These are phyloP conservation scores for Papio anubis DNA, from an alignment of 2,113 vertebrate species.

Conservation along the genomic window DNA sequence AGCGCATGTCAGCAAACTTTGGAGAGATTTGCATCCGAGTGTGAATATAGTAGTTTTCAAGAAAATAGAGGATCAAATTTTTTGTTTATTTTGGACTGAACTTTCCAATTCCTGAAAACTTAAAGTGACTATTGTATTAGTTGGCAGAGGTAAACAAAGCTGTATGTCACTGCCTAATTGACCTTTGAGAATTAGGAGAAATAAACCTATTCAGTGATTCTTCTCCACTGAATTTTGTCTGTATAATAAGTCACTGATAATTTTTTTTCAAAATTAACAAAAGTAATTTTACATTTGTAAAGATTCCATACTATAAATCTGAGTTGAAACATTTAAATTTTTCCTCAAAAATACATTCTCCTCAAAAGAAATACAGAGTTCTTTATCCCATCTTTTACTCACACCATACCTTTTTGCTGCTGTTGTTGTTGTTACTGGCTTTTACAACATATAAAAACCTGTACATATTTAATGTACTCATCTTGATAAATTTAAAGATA, in stretches of 20 bases:
- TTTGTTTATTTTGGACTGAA: not conserved
- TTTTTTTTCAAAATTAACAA: not conserved
- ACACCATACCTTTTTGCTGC: not conserved
- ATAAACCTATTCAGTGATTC: not conserved
- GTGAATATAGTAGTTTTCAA: not conserved
- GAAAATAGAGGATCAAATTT: not conserved
- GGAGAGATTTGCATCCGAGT: not conserved
- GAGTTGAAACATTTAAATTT: not conserved
- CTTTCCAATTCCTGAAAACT: not conserved
- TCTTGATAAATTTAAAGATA: not conserved
- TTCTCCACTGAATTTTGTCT: not conserved
- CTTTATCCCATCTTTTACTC: not conserved
- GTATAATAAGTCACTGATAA: not conserved
- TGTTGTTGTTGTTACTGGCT: not conserved
- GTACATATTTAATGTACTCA: not conserved
- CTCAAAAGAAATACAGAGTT: not conserved
- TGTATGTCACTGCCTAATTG: not conserved
- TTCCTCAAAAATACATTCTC: not conserved
- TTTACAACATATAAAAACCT: not conserved
- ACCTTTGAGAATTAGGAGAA: not conserved
- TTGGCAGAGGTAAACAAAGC: not conserved
- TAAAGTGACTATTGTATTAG: not conserved
- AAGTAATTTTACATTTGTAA: not conserved
- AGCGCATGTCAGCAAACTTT: not conserved
- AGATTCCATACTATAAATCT: not conserved